Conservation (phyloP, 2,888 invertebrate genomes). For the Brachyopa scutellaris region DNA sequence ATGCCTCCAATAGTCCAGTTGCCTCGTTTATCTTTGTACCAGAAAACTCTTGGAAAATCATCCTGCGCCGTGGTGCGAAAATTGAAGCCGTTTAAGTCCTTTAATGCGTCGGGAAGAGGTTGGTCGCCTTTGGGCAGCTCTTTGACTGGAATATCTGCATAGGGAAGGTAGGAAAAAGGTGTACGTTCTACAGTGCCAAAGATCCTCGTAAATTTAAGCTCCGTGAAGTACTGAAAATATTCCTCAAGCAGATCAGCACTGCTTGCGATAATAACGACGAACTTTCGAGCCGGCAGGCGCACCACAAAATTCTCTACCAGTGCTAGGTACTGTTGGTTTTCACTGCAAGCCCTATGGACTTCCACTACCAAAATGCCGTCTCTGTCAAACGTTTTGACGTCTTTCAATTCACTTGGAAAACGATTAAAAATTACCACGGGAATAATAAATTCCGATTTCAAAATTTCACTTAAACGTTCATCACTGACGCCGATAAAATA, state of each 20-base stretch:
- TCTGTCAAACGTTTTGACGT: no score
- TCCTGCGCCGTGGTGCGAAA: slow-evolving; percentile 13
- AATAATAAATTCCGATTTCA: no score
- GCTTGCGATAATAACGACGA: slow-evolving; percentile 2
- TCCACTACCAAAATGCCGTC: no score
- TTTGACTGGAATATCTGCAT: slow-evolving; percentile 13
- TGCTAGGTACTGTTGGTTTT: no score
- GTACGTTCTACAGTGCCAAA: slow-evolving; percentile 2
- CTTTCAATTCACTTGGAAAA: no score
- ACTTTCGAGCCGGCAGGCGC: no score
- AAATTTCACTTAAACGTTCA: no score
- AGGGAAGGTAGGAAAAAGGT: slow-evolving; percentile 6
- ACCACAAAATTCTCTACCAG: no score
- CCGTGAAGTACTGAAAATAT: slow-evolving; percentile 6
- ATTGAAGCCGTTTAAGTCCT: slow-evolving; percentile 26
- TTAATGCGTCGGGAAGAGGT: slow-evolving; percentile 11
- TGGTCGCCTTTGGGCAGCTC: background rate
- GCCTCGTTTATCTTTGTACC: background rate
- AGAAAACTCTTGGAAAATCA: slow-evolving; percentile 19
- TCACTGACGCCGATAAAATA: no score
- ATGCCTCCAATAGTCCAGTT: background rate
- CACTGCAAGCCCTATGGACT: no score
- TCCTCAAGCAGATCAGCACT: background rate
- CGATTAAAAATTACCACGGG: no score
- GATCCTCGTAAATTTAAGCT: slow-evolving; percentile 21